Conservation (phyloP, 2,888 invertebrate species). For the Rhagium mordax region DNA sequence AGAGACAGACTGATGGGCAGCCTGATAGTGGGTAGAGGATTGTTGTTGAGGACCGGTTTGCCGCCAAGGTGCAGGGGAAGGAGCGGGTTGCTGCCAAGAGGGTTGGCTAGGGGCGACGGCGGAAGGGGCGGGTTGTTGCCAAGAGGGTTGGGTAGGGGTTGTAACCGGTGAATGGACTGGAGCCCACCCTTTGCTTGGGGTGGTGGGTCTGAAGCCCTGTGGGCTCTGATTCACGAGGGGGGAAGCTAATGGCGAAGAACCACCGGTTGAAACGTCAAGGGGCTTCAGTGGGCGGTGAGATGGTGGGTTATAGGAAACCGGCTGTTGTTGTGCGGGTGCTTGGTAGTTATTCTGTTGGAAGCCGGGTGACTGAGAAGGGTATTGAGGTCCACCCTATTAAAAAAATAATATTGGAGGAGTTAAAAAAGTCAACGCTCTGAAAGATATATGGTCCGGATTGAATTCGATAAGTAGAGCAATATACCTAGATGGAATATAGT, state of each 20-base stretch:
- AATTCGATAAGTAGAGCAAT: slow-evolving; percentile 22
- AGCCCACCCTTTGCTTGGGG: slow-evolving; percentile 69
- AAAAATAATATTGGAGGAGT: slow-evolving; percentile 49
- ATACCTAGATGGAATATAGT: neutral
- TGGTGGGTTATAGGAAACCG: slow-evolving; percentile 44
- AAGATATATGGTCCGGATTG: neutral
- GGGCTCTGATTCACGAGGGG: slow-evolving; percentile 60
- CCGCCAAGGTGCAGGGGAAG: neutral
- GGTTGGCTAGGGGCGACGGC: neutral
- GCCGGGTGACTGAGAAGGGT: slow-evolving; percentile 59
- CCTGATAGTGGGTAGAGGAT: slow-evolving; percentile 46
- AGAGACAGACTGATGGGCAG: slow-evolving; percentile 49
- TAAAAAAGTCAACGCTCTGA: slow-evolving; percentile 18
- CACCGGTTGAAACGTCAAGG: slow-evolving; percentile 58
- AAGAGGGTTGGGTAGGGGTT: slow-evolving; percentile 62
- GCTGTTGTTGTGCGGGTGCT: slow-evolving; percentile 40
- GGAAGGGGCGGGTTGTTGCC: slow-evolving; percentile 50
- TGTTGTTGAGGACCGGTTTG: slow-evolving; percentile 36
- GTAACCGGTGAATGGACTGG: slow-evolving; percentile 70
- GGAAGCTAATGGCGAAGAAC: slow-evolving; percentile 69
- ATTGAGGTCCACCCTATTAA: slow-evolving; percentile 66
- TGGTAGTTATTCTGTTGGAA: slow-evolving; percentile 44
- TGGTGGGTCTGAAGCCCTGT: slow-evolving; percentile 60
- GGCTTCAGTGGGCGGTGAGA: slow-evolving; percentile 58
- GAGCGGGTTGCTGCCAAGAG: neutral